Conservation (phyloP, 2,888 invertebrate species). For the Nephrotoma appendiculata region DNA sequence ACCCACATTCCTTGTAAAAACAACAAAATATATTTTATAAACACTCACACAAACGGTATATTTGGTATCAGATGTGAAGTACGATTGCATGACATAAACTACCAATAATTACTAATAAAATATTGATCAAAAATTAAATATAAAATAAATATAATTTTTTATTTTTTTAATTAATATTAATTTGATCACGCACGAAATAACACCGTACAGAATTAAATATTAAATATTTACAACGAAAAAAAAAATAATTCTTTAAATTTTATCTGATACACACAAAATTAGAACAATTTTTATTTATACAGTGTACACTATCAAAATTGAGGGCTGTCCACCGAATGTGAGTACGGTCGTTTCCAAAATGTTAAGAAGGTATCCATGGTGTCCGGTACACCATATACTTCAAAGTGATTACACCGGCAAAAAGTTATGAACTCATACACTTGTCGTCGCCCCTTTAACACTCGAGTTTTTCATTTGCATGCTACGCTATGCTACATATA, state of each 20-base stretch:
- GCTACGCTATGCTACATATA: not conserved
- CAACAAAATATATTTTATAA: not conserved
- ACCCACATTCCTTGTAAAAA: not conserved
- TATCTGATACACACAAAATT: not conserved
- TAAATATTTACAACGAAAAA: not conserved
- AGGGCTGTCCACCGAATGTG: too few relatives aligned
- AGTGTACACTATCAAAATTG: not conserved
- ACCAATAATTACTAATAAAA: not conserved
- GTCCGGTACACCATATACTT: too few relatives aligned
- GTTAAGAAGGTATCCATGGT: not conserved
- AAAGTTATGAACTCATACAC: too few relatives aligned
- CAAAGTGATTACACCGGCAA: not conserved
- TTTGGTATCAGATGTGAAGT: not conserved
- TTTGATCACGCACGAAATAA: not conserved
- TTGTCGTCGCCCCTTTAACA: not conserved
- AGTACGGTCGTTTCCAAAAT: too few relatives aligned
- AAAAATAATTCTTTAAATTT: not conserved
- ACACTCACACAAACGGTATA: not conserved
- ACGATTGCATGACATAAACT: not conserved
- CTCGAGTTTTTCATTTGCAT: not conserved
- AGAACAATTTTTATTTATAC: not conserved
- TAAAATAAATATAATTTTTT: not conserved
- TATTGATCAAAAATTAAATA: not conserved
- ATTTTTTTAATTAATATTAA: not conserved
- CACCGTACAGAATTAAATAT: not conserved